A percentile compares a stretch with the other conserved stretches of the same genome.
Conservation (phyloP, 2,797 vertebrate genomes). For the Helicolenus hilgendorfi region DNA sequence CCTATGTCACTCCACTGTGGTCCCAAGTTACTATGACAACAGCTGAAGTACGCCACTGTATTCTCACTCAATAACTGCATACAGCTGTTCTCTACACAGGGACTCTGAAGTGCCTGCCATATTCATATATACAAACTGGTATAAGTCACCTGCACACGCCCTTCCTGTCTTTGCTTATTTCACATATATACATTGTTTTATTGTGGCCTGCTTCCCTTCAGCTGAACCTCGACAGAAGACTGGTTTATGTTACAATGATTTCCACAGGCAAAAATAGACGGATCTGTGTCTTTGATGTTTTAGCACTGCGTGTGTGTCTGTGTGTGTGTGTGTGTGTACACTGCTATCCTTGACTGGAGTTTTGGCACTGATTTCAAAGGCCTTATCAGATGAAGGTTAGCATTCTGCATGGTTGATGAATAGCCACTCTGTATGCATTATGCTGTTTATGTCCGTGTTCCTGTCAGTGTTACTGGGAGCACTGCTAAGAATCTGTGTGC, state of each 20-base stretch:
- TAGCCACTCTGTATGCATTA: slow-evolving; percentile 45
- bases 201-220: slow-evolving; percentile 3
- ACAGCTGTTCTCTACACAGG: slow-evolving; percentile 35
- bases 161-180: background rate
- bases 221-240: slow-evolving; percentile 22
- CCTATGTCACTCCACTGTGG: slow-evolving; percentile 22
- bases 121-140: background rate
- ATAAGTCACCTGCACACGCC: slow-evolving; percentile 1
- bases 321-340: slow-evolving; percentile 9
- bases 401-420: slow-evolving; percentile 59
- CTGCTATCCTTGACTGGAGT: slow-evolving; percentile 42
- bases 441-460: slow-evolving; percentile 38
- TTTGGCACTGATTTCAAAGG: slow-evolving; percentile 77
- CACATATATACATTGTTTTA: background rate
- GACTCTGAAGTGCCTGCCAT: slow-evolving; percentile 1
- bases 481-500: slow-evolving; percentile 16
- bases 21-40: slow-evolving; percentile 59
- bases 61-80: slow-evolving; percentile 25
- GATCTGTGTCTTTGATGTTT: slow-evolving; percentile 68
- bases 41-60: slow-evolving; percentile 16
- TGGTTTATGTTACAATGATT: slow-evolving; percentile 60
- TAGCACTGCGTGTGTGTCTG: background rate
- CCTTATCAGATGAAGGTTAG: slow-evolving; percentile 68
- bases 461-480: slow-evolving; percentile 26
- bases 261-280: slow-evolving; percentile 56